Base-by-base conservation (phyloP, 2,888 invertebrate species). In the Nemotelus pantherinus region DNA sequence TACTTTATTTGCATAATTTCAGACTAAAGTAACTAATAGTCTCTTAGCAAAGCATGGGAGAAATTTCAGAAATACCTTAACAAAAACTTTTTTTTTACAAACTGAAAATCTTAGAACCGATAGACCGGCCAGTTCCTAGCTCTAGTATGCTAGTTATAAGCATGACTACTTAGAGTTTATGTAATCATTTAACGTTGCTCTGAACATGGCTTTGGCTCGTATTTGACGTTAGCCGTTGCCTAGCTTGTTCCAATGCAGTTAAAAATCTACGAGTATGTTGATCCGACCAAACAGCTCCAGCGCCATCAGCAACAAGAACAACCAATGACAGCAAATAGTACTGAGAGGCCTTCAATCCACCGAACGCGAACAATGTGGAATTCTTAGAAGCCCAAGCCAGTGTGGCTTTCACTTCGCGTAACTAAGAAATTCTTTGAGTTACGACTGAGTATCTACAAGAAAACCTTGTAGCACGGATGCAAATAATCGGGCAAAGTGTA, bases 341-440 rank as follows among this genome's bases (percentile, higher is more conserved):
- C 63, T 63, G 47, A 41, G 74, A 77, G 79, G 77, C 77, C 77
- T 79, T 65, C 77, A 77, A 77, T 79, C 72, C 79, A 74, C 76
- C 74, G 79, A 79, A 79, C 79, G 77, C 79, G 79, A 79, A 79
- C 79, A 68, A 67, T 77, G 68, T 72, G 72, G 74, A 79, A 74
- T 77, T 74, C 64, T 77, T 63, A 63, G 77, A 68, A 63, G 48
- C 74, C 60, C 25, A 25, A 25, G 0, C 25, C 25, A 25, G 25
- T 48, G 48, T 63, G 74, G 79, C 79, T 79, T 77, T 79, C 77
- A 79, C 78, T 67, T 48, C 60, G 50, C 50, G 50, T 41, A 25
- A 43, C 57, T 64, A 64, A 76, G 76, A 74, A 79, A 79, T 77
- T 79, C 70, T 77, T 77, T 76, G 45, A 25, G 25, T 10, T 53